These are phyloP conservation scores for Craseonycteris thonglongyai DNA, from an alignment of 2,113 vertebrate genomes.

Conservation along the genomic window DNA sequence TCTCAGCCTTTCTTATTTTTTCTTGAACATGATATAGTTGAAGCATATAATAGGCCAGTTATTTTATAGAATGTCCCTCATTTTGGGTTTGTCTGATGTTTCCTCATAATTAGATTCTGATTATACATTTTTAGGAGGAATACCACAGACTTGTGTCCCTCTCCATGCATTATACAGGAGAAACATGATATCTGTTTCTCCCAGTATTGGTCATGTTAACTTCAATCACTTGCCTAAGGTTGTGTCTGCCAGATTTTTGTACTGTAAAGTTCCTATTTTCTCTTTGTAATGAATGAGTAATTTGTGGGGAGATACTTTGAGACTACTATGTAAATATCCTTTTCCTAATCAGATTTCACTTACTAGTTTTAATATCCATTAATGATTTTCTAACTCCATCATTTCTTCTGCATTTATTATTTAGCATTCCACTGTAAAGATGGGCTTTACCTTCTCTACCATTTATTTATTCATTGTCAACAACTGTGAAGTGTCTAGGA, in stretches of 20 bases:
- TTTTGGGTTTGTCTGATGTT: not conserved
- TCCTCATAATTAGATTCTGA: not conserved
- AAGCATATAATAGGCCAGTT: not conserved
- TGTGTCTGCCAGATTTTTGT: not conserved
- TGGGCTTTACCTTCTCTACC: not conserved
- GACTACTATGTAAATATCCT: not conserved
- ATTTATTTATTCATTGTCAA: not conserved
- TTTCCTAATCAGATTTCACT: conserved; percentile 10
- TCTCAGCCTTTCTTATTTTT: not conserved
- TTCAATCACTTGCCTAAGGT: not conserved
- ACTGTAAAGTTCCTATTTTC: not conserved
- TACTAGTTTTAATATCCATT: not conserved
- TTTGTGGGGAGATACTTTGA: not conserved
- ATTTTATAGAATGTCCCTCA: not conserved
- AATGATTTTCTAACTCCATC: not conserved
- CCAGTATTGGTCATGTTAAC: not conserved
- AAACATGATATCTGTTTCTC: not conserved
- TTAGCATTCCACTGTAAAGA: not conserved
- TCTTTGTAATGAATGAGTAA: not conserved
- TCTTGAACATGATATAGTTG: not conserved
- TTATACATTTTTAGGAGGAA: not conserved
- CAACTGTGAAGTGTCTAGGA: conserved; percentile 5
- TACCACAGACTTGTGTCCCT: not conserved
- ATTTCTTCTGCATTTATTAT: not conserved
- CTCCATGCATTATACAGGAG: not conserved